These are phyloP conservation scores for Lophotis ruficrista DNA, from an alignment of 2,113 vertebrate genomes.

Conservation along the genomic window DNA sequence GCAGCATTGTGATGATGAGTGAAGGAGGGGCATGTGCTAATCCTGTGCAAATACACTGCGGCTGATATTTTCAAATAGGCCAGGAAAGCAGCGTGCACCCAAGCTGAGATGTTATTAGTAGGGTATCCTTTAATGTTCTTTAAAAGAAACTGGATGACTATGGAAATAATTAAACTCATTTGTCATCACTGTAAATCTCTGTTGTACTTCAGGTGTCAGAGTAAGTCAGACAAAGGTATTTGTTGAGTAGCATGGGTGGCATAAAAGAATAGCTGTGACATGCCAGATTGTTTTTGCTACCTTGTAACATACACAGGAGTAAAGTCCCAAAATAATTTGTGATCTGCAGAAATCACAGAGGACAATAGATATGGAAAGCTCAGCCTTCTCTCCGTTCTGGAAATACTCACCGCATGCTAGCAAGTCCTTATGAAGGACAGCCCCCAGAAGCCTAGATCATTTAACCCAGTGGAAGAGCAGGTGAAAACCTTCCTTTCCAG, in stretches of 20 bases:
- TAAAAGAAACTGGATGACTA: neutral
- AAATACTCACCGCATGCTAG: neutral
- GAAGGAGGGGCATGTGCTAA: neutral
- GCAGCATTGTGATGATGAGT: neutral
- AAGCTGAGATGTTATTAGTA: neutral
- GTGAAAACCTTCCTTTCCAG: neutral
- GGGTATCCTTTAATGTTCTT: neutral
- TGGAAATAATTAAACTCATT: neutral
- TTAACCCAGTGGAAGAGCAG: neutral
- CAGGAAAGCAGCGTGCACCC: neutral
- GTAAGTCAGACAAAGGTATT: neutral
- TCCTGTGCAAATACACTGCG: neutral
- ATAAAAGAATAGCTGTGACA: neutral
- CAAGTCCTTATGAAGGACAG: too few relatives aligned
- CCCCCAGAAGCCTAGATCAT: neutral
- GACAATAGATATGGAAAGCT: neutral
- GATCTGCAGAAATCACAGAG: neutral
- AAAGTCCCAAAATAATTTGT: neutral
- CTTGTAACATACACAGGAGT: neutral
- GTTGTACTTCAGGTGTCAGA: neutral
- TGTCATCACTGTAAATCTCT: neutral
- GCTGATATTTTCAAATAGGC: neutral
- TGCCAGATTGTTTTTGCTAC: neutral
- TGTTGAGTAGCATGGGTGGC: neutral
- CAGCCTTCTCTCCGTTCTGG: neutral